Percentiles rank a stretch among this genome's conserved stretches.
phyloP scores from a whole-genome alignment of 2,888 invertebrate genomes.

The Drosophila percnosoma region DNA sequence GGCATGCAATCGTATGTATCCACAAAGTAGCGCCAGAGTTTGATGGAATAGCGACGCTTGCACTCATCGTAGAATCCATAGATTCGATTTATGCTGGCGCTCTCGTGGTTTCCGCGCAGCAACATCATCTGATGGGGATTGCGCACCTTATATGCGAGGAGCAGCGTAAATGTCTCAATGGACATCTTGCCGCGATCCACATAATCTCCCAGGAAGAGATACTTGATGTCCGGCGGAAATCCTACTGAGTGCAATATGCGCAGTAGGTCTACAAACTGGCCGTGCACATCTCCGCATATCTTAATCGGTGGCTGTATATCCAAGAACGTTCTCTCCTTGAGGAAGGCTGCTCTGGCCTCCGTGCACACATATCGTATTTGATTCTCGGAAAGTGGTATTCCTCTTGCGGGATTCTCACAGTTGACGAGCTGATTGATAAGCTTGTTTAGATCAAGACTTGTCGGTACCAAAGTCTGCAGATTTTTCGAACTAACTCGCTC shows the following conservation, averaged over 20 bases:
- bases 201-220: slow-evolving; percentile 98
- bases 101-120: slow-evolving; percentile 97
- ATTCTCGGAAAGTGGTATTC: slow-evolving; percentile 97
- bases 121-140: slow-evolving; percentile 99
- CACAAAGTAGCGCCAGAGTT: slow-evolving; percentile 99
- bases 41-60: slow-evolving; percentile 97
- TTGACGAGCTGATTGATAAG: slow-evolving; percentile 29
- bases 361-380: slow-evolving; percentile 98
- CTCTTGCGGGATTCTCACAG: slow-evolving; percentile 32
- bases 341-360: slow-evolving; percentile 98
- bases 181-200: slow-evolving; percentile 99
- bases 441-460: slow-evolving; percentile 25
- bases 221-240: slow-evolving; percentile 99
- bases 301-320: slow-evolving; percentile 99
- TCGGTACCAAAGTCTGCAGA: background rate
- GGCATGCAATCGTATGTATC: slow-evolving; percentile 99
- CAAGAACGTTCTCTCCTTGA: slow-evolving; percentile 97
- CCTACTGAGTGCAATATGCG: slow-evolving; percentile 99
- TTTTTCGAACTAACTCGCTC: background rate
- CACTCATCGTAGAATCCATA: slow-evolving; percentile 99
- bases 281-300: slow-evolving; percentile 99
- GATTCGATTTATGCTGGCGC: slow-evolving; percentile 98
- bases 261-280: slow-evolving; percentile 98
- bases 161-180: slow-evolving; percentile 97
- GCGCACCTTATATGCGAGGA: slow-evolving; percentile 98